Conservation (phyloP, 2,888 invertebrate genomes). For the Atrina japonica region DNA sequence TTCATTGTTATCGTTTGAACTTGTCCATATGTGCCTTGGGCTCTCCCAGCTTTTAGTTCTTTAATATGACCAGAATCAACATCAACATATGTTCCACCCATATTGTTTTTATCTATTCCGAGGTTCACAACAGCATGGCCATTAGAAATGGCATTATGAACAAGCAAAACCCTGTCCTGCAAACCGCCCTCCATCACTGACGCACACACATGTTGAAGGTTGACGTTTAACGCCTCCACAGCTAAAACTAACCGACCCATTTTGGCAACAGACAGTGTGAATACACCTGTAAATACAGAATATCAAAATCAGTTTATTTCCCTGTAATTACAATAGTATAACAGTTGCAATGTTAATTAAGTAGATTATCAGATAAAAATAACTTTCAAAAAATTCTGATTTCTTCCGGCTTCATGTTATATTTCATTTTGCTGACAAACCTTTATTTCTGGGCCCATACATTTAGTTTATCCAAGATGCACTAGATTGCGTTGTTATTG, state of each 20-base stretch:
- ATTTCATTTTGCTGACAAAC: no score
- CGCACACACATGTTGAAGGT: slow-evolving; percentile 38
- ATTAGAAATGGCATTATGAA: slow-evolving; percentile 34
- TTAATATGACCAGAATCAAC: slow-evolving; percentile 31
- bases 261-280: slow-evolving; percentile 30
- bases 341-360: no score
- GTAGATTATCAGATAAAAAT: no score
- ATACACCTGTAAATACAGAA: slow-evolving; percentile 26
- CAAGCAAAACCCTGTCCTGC: slow-evolving; percentile 16
- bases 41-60: slow-evolving; percentile 24
- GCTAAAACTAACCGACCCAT: slow-evolving; percentile 31
- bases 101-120: slow-evolving; percentile 38
- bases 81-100: slow-evolving; percentile 43
- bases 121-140: slow-evolving; percentile 22
- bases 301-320: no score
- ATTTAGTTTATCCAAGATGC: no score
- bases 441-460: no score
- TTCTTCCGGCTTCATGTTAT: no score
- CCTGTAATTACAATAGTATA: no score
- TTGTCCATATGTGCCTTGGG: slow-evolving; percentile 34
- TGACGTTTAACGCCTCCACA: slow-evolving; percentile 26
- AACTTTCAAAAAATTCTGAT: no score
- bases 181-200: slow-evolving; percentile 22
- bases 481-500: no score
- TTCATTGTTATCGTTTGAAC: slow-evolving; percentile 38